A percentile compares a stretch with the other conserved stretches of the same genome.
Evolutionary conservation across 2,888 invertebrate genomes (phyloP).

Genomic region (Sinhomidia bicolor): DNA sequence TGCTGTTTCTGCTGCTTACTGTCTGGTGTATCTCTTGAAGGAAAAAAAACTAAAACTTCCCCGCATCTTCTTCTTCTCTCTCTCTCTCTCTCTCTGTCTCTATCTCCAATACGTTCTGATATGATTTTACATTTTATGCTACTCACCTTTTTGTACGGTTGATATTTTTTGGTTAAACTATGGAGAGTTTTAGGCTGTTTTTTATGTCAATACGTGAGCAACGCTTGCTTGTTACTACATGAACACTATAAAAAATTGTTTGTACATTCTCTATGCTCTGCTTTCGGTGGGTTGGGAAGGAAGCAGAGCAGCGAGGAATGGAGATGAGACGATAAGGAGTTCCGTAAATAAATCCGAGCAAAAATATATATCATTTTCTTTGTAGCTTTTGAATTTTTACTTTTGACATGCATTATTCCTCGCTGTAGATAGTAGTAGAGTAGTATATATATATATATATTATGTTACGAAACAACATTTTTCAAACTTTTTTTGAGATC

Average conservation of each 20-base stretch:
- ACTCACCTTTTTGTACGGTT: not conserved
- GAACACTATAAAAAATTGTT: no score
- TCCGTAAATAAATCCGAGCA: conserved; percentile 35
- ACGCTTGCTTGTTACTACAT: no score
- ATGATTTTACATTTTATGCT: no score
- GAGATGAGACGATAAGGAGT: conserved; percentile 41
- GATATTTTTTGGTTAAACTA: not conserved
- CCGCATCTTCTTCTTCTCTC: no score
- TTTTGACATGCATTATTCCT: not conserved
- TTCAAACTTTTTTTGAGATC: not conserved
- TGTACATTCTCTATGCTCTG: no score
- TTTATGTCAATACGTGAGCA: no score
- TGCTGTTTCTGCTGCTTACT: not conserved
- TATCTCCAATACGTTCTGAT: no score
- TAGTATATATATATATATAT: no score
- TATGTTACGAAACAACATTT: no score
- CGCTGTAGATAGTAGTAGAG: not conserved
- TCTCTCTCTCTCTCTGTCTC: no score
- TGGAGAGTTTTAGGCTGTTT: not conserved
- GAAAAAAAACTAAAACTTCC: no score
- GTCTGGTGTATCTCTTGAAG: not conserved
- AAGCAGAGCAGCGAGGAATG: not conserved
- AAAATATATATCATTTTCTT: conserved; percentile 6
- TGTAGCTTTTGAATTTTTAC: not conserved
- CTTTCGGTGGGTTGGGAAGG: not conserved